Conservation (phyloP, 2,113 vertebrate genomes). For the Chaetura pelagica region DNA sequence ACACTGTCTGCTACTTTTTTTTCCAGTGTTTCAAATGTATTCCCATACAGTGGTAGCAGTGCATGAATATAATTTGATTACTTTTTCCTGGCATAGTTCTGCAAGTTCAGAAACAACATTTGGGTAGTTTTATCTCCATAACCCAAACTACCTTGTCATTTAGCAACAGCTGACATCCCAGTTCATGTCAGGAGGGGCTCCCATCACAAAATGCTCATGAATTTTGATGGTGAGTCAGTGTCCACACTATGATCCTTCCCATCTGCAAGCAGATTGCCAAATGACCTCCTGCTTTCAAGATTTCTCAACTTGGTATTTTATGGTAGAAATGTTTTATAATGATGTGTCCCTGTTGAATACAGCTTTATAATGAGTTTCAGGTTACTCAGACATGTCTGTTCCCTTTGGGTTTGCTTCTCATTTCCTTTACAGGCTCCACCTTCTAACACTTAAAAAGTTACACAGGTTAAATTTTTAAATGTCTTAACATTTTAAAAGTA, state of each 20-base stretch:
- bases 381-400: neutral
- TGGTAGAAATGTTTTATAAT: neutral
- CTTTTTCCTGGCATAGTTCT: neutral
- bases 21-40: slow-evolving; percentile 1
- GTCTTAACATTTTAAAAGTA: neutral
- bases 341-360: neutral
- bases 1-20: neutral
- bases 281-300: neutral
- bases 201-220: neutral
- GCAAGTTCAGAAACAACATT: neutral
- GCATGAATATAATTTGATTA: neutral
- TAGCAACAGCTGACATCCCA: neutral
- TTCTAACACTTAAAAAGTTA: neutral
- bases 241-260: neutral
- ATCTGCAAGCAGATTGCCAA: neutral
- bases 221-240: neutral
- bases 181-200: neutral
- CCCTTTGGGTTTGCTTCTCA: neutral
- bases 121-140: neutral
- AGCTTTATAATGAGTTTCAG: neutral
- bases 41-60: neutral
- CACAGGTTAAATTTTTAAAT: neutral
- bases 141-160: neutral
- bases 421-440: neutral
- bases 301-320: neutral